Conservation (phyloP, 2,797 vertebrate species). For the Apodemus agrarius region DNA sequence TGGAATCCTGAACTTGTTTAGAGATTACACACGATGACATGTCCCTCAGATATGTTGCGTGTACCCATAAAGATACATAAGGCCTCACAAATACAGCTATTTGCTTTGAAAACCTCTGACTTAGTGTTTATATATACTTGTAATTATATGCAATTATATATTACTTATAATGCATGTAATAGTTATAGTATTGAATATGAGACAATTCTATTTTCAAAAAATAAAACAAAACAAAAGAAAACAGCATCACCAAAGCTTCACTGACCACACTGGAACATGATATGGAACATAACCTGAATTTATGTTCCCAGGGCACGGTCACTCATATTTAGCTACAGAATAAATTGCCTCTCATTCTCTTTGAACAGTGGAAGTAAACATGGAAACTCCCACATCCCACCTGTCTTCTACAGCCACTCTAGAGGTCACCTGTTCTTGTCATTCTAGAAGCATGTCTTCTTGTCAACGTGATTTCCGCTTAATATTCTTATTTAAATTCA, state of each 20-base stretch:
- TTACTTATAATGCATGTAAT: not conserved
- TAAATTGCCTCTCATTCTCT: not conserved
- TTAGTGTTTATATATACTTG: not conserved
- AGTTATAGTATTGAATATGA: not conserved
- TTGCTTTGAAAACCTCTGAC: slow-evolving; percentile 1
- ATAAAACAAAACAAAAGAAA: not conserved
- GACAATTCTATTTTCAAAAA: not conserved
- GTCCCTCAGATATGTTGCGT: not conserved
- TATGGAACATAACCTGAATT: not conserved
- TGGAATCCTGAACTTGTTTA: not conserved
- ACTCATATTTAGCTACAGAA: not conserved
- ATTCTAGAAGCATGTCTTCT: not conserved
- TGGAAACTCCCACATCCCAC: not conserved
- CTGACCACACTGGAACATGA: not conserved
- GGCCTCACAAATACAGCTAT: not conserved
- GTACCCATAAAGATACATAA: not conserved
- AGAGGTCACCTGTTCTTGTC: not conserved
- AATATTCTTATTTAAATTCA: not conserved
- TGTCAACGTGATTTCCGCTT: not conserved
- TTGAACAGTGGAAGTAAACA: not conserved
- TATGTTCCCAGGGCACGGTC: not conserved
- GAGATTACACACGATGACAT: not conserved
- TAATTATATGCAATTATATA: not conserved
- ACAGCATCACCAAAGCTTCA: not conserved
- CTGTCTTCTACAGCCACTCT: not conserved